Evolutionary conservation across 2,113 vertebrate species (phyloP).

Genomic region (Hipposideros armiger): DNA sequence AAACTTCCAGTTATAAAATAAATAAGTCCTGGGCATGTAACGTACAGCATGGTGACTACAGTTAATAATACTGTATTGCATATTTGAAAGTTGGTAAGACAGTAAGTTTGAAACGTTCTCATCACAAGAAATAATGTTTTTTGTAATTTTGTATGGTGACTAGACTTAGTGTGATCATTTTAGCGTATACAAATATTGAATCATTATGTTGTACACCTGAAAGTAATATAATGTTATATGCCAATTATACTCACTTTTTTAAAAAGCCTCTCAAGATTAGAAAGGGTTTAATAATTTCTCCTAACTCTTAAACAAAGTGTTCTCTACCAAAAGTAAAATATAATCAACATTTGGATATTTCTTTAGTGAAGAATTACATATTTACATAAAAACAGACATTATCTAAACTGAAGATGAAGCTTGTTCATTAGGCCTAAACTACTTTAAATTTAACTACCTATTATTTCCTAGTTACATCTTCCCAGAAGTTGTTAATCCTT

Average conservation of each 20-base stretch:
- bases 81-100: neutral
- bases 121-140: neutral
- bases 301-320: neutral
- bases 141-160: neutral
- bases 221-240: neutral
- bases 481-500: neutral
- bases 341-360: conserved; percentile 4
- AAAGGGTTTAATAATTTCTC: neutral
- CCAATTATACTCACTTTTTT: neutral
- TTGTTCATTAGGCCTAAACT: neutral
- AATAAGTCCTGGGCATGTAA: neutral
- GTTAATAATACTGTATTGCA: neutral
- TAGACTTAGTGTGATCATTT: neutral
- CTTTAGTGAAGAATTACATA: neutral
- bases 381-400: neutral
- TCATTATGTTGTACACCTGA: neutral
- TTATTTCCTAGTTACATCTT: neutral
- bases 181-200: neutral
- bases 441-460: conserved; percentile 16
- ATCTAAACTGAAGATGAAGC: neutral
- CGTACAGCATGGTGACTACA: neutral
- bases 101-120: neutral
- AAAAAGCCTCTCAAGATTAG: neutral
- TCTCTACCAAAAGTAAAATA: conserved; percentile 47
- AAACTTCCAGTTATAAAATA: neutral